Base-by-base conservation (phyloP, 2,888 invertebrate species). In the Monopis laevigella region DNA sequence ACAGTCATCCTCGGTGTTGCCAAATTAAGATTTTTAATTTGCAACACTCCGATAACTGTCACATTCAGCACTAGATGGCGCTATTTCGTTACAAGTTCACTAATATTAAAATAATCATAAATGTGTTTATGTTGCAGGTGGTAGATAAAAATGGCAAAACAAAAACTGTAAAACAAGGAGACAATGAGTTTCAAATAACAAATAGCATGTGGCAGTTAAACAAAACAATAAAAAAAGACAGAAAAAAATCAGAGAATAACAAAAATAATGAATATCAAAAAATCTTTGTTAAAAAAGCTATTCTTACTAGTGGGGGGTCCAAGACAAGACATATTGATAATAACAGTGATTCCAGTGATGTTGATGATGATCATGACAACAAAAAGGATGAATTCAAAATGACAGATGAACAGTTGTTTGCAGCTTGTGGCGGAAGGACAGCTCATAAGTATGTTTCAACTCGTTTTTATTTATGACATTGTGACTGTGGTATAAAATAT, bases 381-480 rank as follows among this genome's bases (percentile, higher is more conserved):
- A 60, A 51, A 21, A 60, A 51, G 43, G 61, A 66, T 54, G 57
- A 63, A 1, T 51, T 61, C 11, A 65, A 62, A 44, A 58, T 92
- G 51, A 88, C 87, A 0, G 93, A 93, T 68, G 92, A 93, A 43
- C 87, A 93, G 52, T 62, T 94, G 19, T 91, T 91, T 63, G 84
- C 84, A 24, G 88, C 88, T 0, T 94, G 93, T 65, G 89, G 86
- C 36, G 90, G 92, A 2, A 78, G 92, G 51, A 94, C 93, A 2
- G 92, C 89, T 2, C 93, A 94, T 66, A 93, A 93, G 88, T 88
- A 77, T 65, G 75, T 51, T 39, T 21, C 8, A n/a, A n/a, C n/a
- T n/a, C n/a, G n/a, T n/a, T n/a, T n/a, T n/a, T n/a, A n/a, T n/a
- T n/a, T n/a, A n/a, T n/a, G n/a, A n/a, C n/a, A n/a, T n/a, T n/a